phyloP scores from a whole-genome alignment of 92 coral and sea anemone species.

The Bergia puertoricense region DNA sequence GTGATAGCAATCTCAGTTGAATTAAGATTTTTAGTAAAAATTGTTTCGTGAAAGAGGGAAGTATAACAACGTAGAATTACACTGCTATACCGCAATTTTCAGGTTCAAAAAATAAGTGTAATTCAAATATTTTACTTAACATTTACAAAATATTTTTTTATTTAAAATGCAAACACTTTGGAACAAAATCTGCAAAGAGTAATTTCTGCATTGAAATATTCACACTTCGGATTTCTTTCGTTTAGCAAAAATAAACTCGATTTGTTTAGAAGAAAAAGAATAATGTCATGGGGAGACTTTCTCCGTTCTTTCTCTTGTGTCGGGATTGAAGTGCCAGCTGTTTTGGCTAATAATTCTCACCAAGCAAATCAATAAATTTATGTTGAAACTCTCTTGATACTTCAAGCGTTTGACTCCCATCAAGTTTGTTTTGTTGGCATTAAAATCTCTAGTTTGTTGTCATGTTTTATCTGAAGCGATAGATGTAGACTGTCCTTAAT shows the following conservation, averaged over 20 bases:
- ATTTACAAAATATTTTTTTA: conserved; percentile 33
- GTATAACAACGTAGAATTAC: not conserved
- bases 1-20: conserved; percentile 41
- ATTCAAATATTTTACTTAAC: conserved; percentile 30
- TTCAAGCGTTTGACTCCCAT: conserved; percentile 6
- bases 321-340: conserved; percentile 31
- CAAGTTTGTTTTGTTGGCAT: not conserved
- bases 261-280: conserved; percentile 11
- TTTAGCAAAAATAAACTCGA: conserved; percentile 15
- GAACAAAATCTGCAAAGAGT: conserved; percentile 9
- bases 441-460: not conserved
- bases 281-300: conserved; percentile 32
- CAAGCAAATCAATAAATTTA: conserved; percentile 46
- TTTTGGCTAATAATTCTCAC: conserved; percentile 42
- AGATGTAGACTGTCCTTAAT: not conserved
- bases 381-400: conserved; percentile 29
- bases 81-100: not conserved
- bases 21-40: conserved; percentile 9
- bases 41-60: conserved; percentile 13
- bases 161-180: conserved; percentile 23
- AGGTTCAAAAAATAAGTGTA: not conserved
- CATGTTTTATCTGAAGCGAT: not conserved
- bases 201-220: not conserved
- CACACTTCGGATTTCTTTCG: conserved; percentile 3
- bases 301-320: conserved; percentile 25